These are phyloP conservation scores for Hassar affinis DNA, from an alignment of 2,113 vertebrate species.

Conservation along the genomic window DNA sequence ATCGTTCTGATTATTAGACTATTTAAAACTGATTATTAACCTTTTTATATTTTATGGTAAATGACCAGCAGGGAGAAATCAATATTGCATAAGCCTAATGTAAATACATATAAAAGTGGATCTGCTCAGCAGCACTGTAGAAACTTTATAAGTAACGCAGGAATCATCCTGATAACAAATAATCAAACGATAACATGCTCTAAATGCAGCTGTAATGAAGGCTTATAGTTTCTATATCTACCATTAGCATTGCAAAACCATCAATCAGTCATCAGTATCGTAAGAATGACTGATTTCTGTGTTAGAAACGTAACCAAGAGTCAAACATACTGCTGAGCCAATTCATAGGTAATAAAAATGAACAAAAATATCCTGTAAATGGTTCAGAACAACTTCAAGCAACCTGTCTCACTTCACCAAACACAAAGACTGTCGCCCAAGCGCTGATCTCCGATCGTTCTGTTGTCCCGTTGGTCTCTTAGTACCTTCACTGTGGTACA, in stretches of 20 bases:
- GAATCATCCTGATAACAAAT: slow-evolving; percentile 25
- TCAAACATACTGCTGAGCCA: slow-evolving; percentile 24
- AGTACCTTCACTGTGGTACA: slow-evolving; percentile 33
- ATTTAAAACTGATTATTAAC: too few species aligned
- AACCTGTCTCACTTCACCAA: not conserved
- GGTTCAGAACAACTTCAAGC: slow-evolving; percentile 14
- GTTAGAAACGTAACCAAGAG: slow-evolving; percentile 40
- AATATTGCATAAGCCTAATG: not conserved
- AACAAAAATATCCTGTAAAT: not conserved
- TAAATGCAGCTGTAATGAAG: slow-evolving; percentile 34
- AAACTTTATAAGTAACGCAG: slow-evolving; percentile 20
- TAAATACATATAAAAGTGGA: slow-evolving; percentile 4
- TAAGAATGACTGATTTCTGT: slow-evolving; percentile 2
- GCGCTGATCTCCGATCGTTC: slow-evolving; percentile 21
- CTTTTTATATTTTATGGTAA: not conserved
- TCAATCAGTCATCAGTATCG: slow-evolving; percentile 16
- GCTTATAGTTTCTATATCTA: slow-evolving; percentile 28
- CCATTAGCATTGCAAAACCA: slow-evolving; percentile 32
- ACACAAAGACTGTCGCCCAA: slow-evolving; percentile 2
- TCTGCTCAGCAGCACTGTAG: slow-evolving; percentile 35
- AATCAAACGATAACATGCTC: slow-evolving; percentile 26
- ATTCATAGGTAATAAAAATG: not conserved
- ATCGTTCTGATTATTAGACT: too few species aligned
- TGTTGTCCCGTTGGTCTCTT: slow-evolving; percentile 27
- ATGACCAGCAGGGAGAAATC: not conserved